A percentile compares a stretch with the other conserved stretches of the same genome.
Evolutionary conservation across 2,113 vertebrate genomes (phyloP).

Genomic region (Glareola pratincola): DNA sequence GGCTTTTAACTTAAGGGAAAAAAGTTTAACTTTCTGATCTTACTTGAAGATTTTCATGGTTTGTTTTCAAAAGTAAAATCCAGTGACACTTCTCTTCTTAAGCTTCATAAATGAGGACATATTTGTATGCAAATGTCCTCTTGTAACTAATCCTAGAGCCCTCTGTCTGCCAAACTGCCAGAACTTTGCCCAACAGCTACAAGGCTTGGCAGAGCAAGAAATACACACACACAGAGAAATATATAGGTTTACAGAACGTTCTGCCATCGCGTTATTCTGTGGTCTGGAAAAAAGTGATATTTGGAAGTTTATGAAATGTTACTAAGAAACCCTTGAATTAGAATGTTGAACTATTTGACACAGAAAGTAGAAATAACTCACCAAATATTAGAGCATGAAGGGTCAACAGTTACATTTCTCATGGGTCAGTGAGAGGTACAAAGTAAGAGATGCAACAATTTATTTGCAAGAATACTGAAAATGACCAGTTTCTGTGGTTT

Average conservation of each 20-base stretch:
- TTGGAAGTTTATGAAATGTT: neutral
- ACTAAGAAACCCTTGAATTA: neutral
- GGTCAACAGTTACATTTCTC: neutral
- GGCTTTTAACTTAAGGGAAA: neutral
- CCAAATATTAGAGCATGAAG: neutral
- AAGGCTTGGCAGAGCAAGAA: neutral
- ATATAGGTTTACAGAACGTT: slow-evolving; percentile 3
- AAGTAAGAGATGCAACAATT: neutral
- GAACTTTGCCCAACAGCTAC: neutral
- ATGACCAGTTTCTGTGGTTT: neutral
- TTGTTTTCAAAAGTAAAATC: neutral
- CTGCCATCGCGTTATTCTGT: neutral
- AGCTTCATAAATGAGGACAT: neutral
- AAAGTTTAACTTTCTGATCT: neutral
- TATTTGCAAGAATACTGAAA: neutral
- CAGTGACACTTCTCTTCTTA: neutral
- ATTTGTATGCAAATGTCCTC: slow-evolving; percentile 13
- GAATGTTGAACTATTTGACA: neutral
- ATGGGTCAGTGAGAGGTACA: neutral
- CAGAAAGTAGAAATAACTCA: neutral
- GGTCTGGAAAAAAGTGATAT: neutral
- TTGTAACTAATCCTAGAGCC: slow-evolving; percentile 4
- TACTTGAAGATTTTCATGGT: neutral
- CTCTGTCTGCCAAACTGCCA: slow-evolving; percentile 18
- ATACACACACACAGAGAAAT: neutral